Evolutionary conservation across 1,140 invertebrate species (phyloP).

Genomic region (Drosophila aff.): DNA sequence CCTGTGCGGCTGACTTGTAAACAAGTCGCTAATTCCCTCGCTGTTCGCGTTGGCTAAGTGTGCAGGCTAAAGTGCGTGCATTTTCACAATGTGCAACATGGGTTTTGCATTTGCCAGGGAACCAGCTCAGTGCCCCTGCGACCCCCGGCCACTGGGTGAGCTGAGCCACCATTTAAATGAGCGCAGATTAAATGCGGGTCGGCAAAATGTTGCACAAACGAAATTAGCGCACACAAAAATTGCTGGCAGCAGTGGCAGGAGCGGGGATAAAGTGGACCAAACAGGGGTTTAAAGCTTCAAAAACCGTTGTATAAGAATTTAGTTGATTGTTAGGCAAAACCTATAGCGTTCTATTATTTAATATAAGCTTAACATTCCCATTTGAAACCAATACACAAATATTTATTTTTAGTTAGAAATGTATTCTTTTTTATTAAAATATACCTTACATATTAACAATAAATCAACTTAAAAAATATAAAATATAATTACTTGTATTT

Average conservation of each 20-base stretch:
- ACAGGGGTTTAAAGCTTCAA: neutral
- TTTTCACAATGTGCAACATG: slow-evolving; percentile 68
- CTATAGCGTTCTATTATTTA: too few relatives aligned
- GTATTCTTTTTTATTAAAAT: too few relatives aligned
- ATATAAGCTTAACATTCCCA: too few relatives aligned
- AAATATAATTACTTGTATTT: neutral
- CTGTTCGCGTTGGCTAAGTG: slow-evolving; percentile 6
- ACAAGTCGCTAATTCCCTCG: slow-evolving; percentile 55
- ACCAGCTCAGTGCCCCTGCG: neutral
- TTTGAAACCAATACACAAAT: too few relatives aligned
- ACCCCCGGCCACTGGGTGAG: slow-evolving; percentile 6
- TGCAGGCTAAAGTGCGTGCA: slow-evolving; percentile 67
- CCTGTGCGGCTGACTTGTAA: slow-evolving; percentile 46
- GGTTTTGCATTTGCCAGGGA: slow-evolving; percentile 69
- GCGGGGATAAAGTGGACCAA: neutral
- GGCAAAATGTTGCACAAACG: slow-evolving; percentile 68
- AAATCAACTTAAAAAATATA: neutral
- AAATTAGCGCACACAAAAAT: slow-evolving; percentile 59
- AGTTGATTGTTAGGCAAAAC: too few relatives aligned
- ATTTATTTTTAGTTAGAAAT: too few relatives aligned
- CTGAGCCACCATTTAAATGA: slow-evolving; percentile 66
- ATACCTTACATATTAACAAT: too few relatives aligned
- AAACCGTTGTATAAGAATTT: neutral
- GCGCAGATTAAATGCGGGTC: slow-evolving; percentile 79
- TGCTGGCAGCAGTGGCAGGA: slow-evolving; percentile 1